Base-by-base conservation (phyloP, 1,140 invertebrate species). In the Melitaea cinxia region DNA sequence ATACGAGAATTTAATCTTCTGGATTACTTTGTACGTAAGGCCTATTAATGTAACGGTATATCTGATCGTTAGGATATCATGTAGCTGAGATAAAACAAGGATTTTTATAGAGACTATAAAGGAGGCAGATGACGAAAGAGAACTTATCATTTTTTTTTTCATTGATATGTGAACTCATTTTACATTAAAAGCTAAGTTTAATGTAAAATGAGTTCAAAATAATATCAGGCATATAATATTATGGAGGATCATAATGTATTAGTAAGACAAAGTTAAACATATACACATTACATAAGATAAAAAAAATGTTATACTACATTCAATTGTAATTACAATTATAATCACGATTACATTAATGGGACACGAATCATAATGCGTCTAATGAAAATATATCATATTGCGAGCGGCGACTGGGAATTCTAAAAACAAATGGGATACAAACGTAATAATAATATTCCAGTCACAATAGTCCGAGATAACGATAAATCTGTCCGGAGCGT, bases 401-500 rank as follows among this genome's bases (percentile, higher is more conserved):
- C n/a, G n/a, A 50, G 45, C 10, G 17, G 1, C 21, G 45, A 9
- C 45, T 47, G 21, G 21, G 39, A 45, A 45, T 26, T 57, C 55
- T 57, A 57, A 57, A 57, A 47, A 63, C 52, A 49, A 64, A 64
- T 64, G 62, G 23, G 62, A 67, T 70, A 47, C 61, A 52, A 57
- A 53, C 28, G 75, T 65, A 66, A 83, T 80, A 82, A 81, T 75
- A 79, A 77, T 73, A 77, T 78, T 77, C 72, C 59, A 75, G 75
- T 77, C 79, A 83, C 81, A 83, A 84, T 83, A 72, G 64, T 33
- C 45, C 35, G 15, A 19, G 42, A 9, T 7, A 17, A 19, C 61
- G 59, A 70, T 87, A 85, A 83, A 87, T 87, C 82, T 83, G 78
- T 84, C 75, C 30, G n/a, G 52, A 68, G 58, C 21, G 73, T 73